Evolutionary conservation across 2,797 vertebrate species (phyloP).

Genomic region (Huso huso): DNA sequence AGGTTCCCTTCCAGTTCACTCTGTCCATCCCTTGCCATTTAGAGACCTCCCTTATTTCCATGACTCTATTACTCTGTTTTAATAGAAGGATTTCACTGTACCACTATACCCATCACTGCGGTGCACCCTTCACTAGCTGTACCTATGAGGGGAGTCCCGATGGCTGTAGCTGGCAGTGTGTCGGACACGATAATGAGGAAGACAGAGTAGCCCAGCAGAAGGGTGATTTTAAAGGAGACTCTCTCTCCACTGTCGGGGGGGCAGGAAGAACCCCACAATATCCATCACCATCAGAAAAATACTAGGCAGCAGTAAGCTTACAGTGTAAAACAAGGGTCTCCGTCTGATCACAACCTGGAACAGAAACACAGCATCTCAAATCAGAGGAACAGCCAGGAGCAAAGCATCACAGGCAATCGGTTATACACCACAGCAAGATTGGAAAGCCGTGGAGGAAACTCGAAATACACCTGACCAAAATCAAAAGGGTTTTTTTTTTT

Average conservation of each 20-base stretch:
- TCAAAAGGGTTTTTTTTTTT: too few species aligned
- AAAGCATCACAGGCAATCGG: background rate
- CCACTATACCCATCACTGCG: background rate
- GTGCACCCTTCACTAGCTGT: slow-evolving; percentile 8
- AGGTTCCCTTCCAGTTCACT: too few species aligned
- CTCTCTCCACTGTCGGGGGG: slow-evolving; percentile 91
- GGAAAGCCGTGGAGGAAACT: too few species aligned
- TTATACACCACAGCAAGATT: background rate
- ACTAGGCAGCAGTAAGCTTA: slow-evolving; percentile 87
- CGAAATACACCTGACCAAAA: too few species aligned
- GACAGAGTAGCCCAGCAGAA: slow-evolving; percentile 94
- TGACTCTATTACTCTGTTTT: too few species aligned
- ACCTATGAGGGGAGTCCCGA: slow-evolving; percentile 91
- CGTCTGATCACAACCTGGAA: slow-evolving; percentile 86
- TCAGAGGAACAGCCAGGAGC: background rate
- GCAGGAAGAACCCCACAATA: slow-evolving; percentile 89
- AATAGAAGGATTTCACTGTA: background rate
- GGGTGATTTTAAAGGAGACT: slow-evolving; percentile 95
- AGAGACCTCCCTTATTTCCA: too few species aligned
- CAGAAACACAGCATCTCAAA: slow-evolving; percentile 6
- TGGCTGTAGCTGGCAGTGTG: slow-evolving; percentile 85
- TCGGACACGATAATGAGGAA: slow-evolving; percentile 97
- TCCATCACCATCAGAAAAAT: slow-evolving; percentile 97
- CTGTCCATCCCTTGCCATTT: too few species aligned
- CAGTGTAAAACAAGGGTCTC: slow-evolving; percentile 86